phyloP scores from a whole-genome alignment of 2,888 invertebrate species.

The Hydrotaea cyrtoneurina region DNA sequence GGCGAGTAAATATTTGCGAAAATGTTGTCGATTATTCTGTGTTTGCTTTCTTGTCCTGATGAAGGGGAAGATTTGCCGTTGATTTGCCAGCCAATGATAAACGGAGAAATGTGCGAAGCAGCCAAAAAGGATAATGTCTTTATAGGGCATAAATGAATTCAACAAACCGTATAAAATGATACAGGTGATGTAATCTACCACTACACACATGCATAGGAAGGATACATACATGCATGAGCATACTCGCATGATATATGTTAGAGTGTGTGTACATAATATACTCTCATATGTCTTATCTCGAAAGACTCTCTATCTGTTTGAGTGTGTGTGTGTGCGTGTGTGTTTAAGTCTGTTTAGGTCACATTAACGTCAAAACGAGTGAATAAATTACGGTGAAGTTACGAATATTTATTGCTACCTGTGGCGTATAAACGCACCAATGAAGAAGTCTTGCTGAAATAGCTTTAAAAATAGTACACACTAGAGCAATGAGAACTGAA shows the following conservation, averaged over 20 bases:
- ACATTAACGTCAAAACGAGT: conserved; percentile 79
- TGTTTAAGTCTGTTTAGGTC: conserved; percentile 73
- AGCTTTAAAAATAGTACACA: too few relatives aligned
- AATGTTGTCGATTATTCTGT: background rate
- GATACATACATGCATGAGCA: background rate
- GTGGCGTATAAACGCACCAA: background rate
- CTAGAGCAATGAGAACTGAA: too few relatives aligned
- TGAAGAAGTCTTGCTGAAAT: too few relatives aligned
- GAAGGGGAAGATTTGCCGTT: conserved; percentile 1
- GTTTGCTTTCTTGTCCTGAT: background rate
- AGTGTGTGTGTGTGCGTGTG: too few relatives aligned
- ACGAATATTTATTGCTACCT: conserved; percentile 30
- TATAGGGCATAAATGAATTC: conserved; percentile 56
- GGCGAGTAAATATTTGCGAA: conserved; percentile 49
- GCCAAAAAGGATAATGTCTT: conserved; percentile 55
- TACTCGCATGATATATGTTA: background rate
- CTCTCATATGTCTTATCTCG: conserved; percentile 37
- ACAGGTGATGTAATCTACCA: conserved; percentile 46
- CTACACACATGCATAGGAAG: conserved; percentile 33
- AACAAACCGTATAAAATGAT: conserved; percentile 59
- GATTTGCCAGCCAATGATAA: conserved; percentile 58
- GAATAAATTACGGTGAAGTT: conserved; percentile 72
- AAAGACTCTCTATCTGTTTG: too few relatives aligned
- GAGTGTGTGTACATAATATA: conserved; percentile 47
- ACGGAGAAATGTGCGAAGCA: conserved; percentile 37